phyloP scores from a whole-genome alignment of 2,113 vertebrate species.

The Lasiurus borealis region DNA sequence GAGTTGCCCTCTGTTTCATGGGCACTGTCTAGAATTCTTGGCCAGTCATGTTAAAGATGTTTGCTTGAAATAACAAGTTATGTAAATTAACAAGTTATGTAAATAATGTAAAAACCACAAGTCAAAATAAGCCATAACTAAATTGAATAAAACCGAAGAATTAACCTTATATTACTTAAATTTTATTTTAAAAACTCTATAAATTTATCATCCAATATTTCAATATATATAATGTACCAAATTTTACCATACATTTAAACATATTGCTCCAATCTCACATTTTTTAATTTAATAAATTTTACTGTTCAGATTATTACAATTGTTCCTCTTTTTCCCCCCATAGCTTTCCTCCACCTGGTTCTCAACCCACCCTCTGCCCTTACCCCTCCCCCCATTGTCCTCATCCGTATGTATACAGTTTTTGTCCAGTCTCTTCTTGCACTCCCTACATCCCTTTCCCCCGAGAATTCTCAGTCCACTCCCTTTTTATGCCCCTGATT shows the following conservation, averaged over 20 bases:
- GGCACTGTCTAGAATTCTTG: not conserved
- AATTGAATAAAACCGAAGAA: not conserved
- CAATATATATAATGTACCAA: not conserved
- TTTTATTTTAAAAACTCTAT: not conserved
- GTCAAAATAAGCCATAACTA: not conserved
- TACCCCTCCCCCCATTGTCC: no score
- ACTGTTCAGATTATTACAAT: no score
- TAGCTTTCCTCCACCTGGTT: no score
- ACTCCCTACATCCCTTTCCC: no score
- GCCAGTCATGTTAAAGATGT: not conserved
- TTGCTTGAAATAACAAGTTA: constrained; percentile 10
- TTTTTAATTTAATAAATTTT: no score
- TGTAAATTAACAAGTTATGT: not conserved
- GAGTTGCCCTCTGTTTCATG: not conserved
- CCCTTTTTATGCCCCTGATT: no score
- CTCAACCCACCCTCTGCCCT: no score
- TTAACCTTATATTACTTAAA: not conserved
- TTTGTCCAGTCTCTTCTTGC: no score
- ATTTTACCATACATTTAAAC: not conserved
- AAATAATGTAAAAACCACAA: not conserved
- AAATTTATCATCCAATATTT: not conserved
- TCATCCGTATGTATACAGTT: no score
- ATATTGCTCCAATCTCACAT: not conserved
- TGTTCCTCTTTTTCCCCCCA: no score
- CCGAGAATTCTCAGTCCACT: no score